phyloP scores from a whole-genome alignment of 2,888 invertebrate species.

The Pollenia labialis region DNA sequence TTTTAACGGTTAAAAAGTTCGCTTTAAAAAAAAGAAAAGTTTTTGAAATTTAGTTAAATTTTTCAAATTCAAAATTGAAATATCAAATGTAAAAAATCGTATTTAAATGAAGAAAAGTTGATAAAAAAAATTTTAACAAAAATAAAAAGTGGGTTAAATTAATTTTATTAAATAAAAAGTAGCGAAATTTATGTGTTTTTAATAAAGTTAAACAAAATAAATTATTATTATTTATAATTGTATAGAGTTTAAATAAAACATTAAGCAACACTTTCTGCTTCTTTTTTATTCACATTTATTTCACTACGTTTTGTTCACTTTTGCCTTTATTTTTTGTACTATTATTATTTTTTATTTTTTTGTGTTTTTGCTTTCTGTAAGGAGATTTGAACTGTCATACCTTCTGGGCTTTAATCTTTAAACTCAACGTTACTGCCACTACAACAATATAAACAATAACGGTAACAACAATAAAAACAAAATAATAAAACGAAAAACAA shows the following conservation, averaged over 20 bases:
- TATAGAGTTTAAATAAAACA: no score
- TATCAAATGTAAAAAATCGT: constrained; percentile 23
- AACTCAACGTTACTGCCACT: constrained; percentile 53
- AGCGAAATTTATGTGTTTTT: not conserved
- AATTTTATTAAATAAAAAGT: not conserved
- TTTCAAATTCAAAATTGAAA: constrained; percentile 20
- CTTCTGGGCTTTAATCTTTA: constrained; percentile 47
- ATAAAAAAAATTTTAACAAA: not conserved
- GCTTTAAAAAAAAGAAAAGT: constrained; percentile 6
- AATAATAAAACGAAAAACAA: constrained; percentile 61
- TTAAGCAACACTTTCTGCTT: not conserved
- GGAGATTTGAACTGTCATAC: constrained; percentile 45
- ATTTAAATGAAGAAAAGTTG: constrained; percentile 25
- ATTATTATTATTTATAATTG: not conserved
- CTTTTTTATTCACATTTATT: not conserved
- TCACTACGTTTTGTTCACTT: not conserved
- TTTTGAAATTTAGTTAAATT: not conserved
- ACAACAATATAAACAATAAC: constrained; percentile 34
- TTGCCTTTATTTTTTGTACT: constrained; percentile 1
- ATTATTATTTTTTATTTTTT: not conserved
- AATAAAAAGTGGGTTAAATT: constrained; percentile 34
- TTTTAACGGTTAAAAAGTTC: constrained; percentile 23
- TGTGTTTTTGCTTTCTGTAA: not conserved
- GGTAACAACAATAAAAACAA: constrained; percentile 16
- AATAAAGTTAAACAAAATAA: not conserved